Evolutionary conservation across 2,797 vertebrate species (phyloP), one percentile per base, ranked within the genome.

Genomic region (Alauda arvensis): DNA sequence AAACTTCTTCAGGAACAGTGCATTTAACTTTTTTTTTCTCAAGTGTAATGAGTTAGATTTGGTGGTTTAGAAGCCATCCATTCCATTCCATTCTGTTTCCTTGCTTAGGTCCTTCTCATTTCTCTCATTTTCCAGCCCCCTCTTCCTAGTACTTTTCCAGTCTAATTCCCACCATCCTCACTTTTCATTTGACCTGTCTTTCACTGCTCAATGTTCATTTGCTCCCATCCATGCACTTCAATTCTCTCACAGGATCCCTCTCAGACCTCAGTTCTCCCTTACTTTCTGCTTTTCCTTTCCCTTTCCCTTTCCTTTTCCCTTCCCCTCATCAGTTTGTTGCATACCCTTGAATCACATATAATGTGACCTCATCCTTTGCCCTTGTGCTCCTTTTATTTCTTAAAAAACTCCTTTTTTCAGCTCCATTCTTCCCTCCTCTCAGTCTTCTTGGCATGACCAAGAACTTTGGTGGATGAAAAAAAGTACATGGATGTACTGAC

Each of bases 261-360:
- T 29, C 72, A 77, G 57, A 20, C 39, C 78, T 29, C 77, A 61
- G 57, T 15, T 68, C 78, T 66, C 28, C 26, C 11, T 51, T 29
- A 24, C 29, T 51, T 49, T 42, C 42, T 1, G 0, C 1, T 33
- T 63, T 15, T n/a, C 18, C 26, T n/a, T 51, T 52, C 6, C 21
- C 26, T 34, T 77, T 53, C 7, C 14, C 5, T 29, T 63, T 53
- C 7, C 14, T 4, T 29, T 63, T 18, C 24, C 16, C 33, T 57
- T 48, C 21, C 29, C 26, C 12, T 61, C 62, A 49, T 34, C 39
- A 37, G 5, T 48, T 77, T 71, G 10, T 65, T 75, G 21, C 6
- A 12, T 11, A 16, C 1, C 42, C 46, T 67, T 49, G n/a, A n/a
- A 56, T 45, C 33, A 45, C 8, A 28, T 8, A 55, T 11, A 56